Conservation (phyloP, 2,797 vertebrate genomes). For the Danio kyathit region DNA sequence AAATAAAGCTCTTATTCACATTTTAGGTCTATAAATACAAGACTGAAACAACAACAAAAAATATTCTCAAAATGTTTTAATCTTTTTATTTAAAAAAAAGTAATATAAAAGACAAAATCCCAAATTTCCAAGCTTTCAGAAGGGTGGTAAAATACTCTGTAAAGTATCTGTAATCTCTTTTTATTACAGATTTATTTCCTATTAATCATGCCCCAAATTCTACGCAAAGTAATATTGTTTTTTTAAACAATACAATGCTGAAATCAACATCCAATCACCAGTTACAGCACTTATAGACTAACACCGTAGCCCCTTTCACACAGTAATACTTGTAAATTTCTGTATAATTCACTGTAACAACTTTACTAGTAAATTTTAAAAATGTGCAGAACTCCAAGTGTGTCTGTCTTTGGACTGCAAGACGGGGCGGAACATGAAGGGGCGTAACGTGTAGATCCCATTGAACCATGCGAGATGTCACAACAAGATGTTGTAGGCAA, state of each 20-base stretch:
- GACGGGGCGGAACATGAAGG: no score
- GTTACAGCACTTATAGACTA: not conserved
- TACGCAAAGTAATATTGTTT: not conserved
- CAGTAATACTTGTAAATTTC: no score
- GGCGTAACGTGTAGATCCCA: no score
- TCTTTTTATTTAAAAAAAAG: not conserved
- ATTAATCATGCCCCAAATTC: not conserved
- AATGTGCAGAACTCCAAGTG: no score
- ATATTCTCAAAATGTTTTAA: not conserved
- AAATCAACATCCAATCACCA: not conserved
- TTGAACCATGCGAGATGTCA: no score
- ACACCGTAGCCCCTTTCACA: no score
- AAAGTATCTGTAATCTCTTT: not conserved
- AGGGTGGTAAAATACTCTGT: constrained; percentile 9
- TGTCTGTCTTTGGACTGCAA: no score
- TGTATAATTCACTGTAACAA: no score
- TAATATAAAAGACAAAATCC: not conserved
- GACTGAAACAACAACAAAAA: not conserved
- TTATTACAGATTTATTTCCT: not conserved
- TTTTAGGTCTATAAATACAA: not conserved
- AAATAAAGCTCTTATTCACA: not conserved
- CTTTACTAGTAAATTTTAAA: no score
- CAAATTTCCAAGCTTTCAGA: not conserved
- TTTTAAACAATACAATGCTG: not conserved
- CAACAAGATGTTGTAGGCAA: no score